Base-by-base conservation (phyloP, 2,797 vertebrate species). In the Neosilurus mollespiculum region DNA sequence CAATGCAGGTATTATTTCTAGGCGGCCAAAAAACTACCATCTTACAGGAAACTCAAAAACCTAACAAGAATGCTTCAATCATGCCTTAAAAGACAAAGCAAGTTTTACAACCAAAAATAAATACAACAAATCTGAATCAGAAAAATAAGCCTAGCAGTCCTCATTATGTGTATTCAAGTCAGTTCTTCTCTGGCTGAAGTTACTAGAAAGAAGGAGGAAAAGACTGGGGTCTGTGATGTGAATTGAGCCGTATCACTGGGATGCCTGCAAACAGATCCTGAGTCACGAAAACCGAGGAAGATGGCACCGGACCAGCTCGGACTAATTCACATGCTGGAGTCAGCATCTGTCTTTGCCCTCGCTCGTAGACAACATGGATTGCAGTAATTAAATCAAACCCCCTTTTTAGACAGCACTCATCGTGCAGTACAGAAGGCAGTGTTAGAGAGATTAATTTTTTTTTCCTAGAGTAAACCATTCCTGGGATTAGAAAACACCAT, bases 381-480 rank as follows among this genome's bases (percentile, higher is more conserved):
- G 70, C 78, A 83, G 81, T 87, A 89, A 89, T 89, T 87, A 86
- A 89, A 89, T 88, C 71, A 81, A 85, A 84, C 43, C 61, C 65
- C 70, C 82, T 86, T 89, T 80, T 30, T 76, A 84, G 82, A 49
- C 80, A 49, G 56, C 73, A 61, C 81, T 81, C 77, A 30, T 84
- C 4, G 20, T 83, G 82, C 75, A 12, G 69, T 76, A 66, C 70
- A 82, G 69, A 34, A 83, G 43, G 59, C 67, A 71, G 72, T 80
- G 80, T 84, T 81, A 37, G 58, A 53, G 64, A 83, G 83, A 85
- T 87, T 70, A 66, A 83, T 14, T 24, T 34, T 30, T 0, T 67
- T 22, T 71, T 78, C 9, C 67, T 64, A 53, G 53, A 83, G 77
- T 82, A 80, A 83, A 76, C 70, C 75, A 82, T 81, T 83, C 61